Evolutionary conservation across 2,113 vertebrate genomes (phyloP), one percentile per base, ranked within the genome.

Genomic region (Pteruthius melanotis): DNA sequence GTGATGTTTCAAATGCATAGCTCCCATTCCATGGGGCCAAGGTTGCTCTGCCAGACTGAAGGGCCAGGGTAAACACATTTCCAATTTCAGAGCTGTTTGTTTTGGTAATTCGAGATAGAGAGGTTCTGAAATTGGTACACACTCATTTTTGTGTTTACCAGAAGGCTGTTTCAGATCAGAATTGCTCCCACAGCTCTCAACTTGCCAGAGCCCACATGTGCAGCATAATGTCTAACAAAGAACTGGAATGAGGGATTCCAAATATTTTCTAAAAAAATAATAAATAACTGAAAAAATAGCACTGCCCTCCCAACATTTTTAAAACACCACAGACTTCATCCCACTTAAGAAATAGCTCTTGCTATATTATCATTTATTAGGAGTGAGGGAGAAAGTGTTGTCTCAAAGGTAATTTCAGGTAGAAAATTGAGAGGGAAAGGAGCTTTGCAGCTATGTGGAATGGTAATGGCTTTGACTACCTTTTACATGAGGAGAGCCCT

Each of bases 21-120:
- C 66, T 95, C 74, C n/a, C 47, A 42, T 83, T 90, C 88, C 70
- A 53, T 26, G 23, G 56, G 68, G 24, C 60, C 79, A 74, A 77
- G 71, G 52, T 27, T 83, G 30, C 20, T 74, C 56, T 91, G 87
- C 82, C 71, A 90, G 71, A 20, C 42, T 90, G 75, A 88, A 74
- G 47, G 76, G 59, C 71, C 47, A 92, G 60, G 60, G 68, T 94
- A 94, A 96, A 88, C 40, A 88, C n/a, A 87, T 70, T 90, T 82
- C 88, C 76, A 90, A 68, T 95, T 95, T 95, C 84, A 75, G 90
- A 92, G 79, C 56, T 89, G 53, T 85, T 93, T 95, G 84, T 68
- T 92, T 90, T 71, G 52, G 71, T 96, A 92, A 83, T 92, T 96
- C 47, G 22, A 80, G 59, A 59, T 56, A 56, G 63, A 78, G 40